Evolutionary conservation across 2,888 invertebrate species (phyloP), one percentile per base, ranked within the genome.

Genomic region (Parnassius mnemosyne): DNA sequence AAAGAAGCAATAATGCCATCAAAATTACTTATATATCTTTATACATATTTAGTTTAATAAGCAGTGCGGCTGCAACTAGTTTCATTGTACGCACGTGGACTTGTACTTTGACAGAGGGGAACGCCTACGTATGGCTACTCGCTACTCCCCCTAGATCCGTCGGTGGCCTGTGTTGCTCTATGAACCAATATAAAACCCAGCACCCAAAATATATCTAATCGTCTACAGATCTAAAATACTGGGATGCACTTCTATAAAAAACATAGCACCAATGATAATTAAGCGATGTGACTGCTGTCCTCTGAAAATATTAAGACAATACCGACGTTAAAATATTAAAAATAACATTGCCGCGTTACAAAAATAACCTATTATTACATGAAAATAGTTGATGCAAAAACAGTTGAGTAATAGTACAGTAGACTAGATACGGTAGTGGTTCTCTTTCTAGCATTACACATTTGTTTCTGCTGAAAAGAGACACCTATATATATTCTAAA

Each of bases 201-300:
- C 87, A 87, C 87, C 89, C 82, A 80, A 81, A 78, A 83, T 80
- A 80, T 74, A 69, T 72, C 86, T 87, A 85, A 77, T 63, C 66
- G 69, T 70, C 87, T 87, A 88, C 83, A 73, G 75, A 71, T 72
- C 84, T 87, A 88, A 53, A 79, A 70, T 81, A 89, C 89, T 89
- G 89, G 89, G 89, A 90, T 90, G 89, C 89, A 90, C 89, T 88
- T 80, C 59, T 81, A 83, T 80, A 81, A n/a, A n/a, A n/a, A 75
- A 78, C 78, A 81, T 80, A 80, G 74, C 78, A 79, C 72, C 77
- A 79, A 75, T 76, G 79, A 78, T 78, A 80, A 76, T 78, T 82
- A 82, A 81, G 79, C 80, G 69, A 71, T 56, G 68, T 69, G 66
- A 69, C 68, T 65, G 70, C 70, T 34, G 70, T 65, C 66, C 66